A percentile compares a stretch with the other conserved stretches of the same genome.
Conservation (phyloP, 2,113 vertebrate species). For the Oryzias javanicus region DNA sequence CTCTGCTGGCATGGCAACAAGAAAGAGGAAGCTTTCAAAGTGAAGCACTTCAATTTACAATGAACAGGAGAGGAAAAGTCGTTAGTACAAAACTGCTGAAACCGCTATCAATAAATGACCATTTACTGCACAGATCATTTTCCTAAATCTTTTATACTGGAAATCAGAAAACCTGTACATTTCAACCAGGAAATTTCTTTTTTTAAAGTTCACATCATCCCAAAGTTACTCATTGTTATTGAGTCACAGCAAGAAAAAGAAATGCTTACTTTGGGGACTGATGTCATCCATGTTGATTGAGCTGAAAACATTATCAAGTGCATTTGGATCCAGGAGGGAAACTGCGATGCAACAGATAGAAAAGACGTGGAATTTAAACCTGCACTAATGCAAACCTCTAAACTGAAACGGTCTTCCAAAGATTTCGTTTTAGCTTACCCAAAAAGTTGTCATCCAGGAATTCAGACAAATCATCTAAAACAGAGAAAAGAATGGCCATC, state of each 20-base stretch:
- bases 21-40: conserved; percentile 23
- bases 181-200: too few relatives aligned
- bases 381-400: background rate
- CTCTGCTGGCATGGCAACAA: background rate
- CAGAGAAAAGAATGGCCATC: conserved; percentile 6
- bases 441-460: conserved; percentile 13
- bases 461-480: conserved; percentile 49
- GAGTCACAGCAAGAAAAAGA: conserved; percentile 4
- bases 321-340: conserved; percentile 14
- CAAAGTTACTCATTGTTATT: too few relatives aligned
- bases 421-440: conserved; percentile 26
- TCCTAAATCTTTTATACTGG: too few relatives aligned
- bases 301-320: conserved; percentile 5
- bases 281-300: conserved; percentile 3
- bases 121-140: too few relatives aligned
- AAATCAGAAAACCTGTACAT: too few relatives aligned
- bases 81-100: too few relatives aligned
- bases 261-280: conserved; percentile 24
- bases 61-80: too few relatives aligned
- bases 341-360: background rate
- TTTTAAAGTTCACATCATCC: too few relatives aligned
- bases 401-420: background rate
- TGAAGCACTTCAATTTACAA: background rate
- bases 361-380: background rate
- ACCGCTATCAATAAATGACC: too few relatives aligned